These are phyloP conservation scores for Myzus persicae DNA, from an alignment of 1,140 invertebrate species.

Conservation along the genomic window DNA sequence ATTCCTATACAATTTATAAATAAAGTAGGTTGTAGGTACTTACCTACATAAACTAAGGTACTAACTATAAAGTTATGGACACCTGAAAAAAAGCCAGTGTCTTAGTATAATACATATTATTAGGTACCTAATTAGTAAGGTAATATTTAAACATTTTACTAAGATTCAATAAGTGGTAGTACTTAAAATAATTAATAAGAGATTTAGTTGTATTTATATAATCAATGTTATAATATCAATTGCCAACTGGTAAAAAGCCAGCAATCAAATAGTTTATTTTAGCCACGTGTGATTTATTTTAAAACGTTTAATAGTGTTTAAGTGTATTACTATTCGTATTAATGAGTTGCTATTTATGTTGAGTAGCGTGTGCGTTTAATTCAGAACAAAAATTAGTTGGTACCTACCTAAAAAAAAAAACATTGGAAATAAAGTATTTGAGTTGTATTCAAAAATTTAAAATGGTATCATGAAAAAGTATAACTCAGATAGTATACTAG, in stretches of 20 bases:
- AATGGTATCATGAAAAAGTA: no score
- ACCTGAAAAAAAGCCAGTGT: no score
- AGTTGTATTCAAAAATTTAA: no score
- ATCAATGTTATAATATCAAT: conserved; percentile 12
- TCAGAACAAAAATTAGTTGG: neutral
- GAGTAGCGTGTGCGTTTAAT: neutral
- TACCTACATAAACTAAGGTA: no score
- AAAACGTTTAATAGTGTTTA: neutral
- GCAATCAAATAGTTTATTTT: neutral
- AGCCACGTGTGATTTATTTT: neutral
- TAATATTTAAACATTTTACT: neutral
- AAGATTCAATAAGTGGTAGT: no score
- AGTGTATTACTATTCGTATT: neutral
- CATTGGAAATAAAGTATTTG: neutral
- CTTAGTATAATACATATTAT: no score
- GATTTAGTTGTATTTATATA: neutral
- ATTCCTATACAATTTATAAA: no score
- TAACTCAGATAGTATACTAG: no score
- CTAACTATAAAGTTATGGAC: no score
- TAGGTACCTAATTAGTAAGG: no score
- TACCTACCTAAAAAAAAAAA: neutral
- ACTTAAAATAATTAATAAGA: neutral
- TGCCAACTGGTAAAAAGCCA: conserved; percentile 13
- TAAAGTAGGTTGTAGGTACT: no score
- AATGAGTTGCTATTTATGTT: neutral